Percentiles rank a stretch among this genome's conserved stretches.
These are phyloP conservation scores for Danio albolineatus DNA, from an alignment of 2,797 vertebrate species.

Conservation along the genomic window DNA sequence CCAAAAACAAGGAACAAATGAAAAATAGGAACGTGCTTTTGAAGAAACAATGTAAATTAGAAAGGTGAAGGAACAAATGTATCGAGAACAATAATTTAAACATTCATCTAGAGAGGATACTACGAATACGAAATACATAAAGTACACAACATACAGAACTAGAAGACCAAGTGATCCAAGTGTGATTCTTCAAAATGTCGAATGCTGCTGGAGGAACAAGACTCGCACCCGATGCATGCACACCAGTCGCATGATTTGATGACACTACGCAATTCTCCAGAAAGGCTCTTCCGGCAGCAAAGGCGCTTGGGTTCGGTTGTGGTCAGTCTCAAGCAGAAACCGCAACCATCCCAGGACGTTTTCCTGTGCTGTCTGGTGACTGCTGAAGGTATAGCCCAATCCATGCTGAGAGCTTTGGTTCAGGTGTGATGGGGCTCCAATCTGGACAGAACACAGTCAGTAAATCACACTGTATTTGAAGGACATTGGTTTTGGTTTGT, in stretches of 20 bases:
- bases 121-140: conserved; percentile 3
- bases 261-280: conserved; percentile 55
- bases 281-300: conserved; percentile 45
- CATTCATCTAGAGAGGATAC: background rate
- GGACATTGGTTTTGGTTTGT: background rate
- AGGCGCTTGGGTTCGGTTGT: conserved; percentile 53
- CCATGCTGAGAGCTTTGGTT: conserved; percentile 66
- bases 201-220: conserved; percentile 27
- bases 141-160: conserved; percentile 20
- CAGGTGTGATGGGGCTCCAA: conserved; percentile 36
- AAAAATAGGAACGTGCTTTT: conserved; percentile 9
- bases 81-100: conserved; percentile 8
- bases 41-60: background rate
- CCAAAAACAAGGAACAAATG: conserved; percentile 1
- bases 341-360: conserved; percentile 76
- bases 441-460: conserved; percentile 45
- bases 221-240: conserved; percentile 26
- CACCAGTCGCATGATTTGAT: conserved; percentile 19
- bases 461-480: background rate
- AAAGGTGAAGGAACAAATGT: conserved; percentile 19
- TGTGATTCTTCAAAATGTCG: conserved; percentile 11
- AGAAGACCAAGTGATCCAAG: conserved; percentile 13
- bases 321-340: conserved; percentile 74
- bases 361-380: conserved; percentile 66
- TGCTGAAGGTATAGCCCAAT: conserved; percentile 68